Conservation (phyloP, 2,797 vertebrate species). For the Brachyalestes nurse region DNA sequence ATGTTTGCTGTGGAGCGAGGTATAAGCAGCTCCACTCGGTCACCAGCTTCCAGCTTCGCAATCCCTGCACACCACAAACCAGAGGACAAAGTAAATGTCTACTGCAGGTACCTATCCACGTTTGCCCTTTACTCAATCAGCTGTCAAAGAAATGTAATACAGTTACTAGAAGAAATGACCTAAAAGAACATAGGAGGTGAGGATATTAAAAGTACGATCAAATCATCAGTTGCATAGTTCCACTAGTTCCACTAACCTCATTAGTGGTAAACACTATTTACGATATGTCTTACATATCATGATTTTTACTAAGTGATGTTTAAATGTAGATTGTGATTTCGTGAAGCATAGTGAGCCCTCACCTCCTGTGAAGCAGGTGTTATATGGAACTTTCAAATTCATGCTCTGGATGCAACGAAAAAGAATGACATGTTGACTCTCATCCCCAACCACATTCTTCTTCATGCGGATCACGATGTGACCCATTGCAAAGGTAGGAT, state of each 20-base stretch:
- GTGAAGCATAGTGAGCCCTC: slow-evolving; percentile 16
- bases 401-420: slow-evolving; percentile 96
- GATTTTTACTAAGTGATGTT: neutral
- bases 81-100: neutral
- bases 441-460: slow-evolving; percentile 87
- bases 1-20: slow-evolving; percentile 85
- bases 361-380: slow-evolving; percentile 98
- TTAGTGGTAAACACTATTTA: neutral
- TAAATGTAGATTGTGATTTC: neutral
- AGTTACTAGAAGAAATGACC: neutral
- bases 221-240: neutral
- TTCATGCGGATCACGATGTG: slow-evolving; percentile 93
- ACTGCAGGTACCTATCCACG: neutral
- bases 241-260: neutral
- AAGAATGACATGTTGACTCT: slow-evolving; percentile 85
- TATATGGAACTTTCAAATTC: slow-evolving; percentile 83
- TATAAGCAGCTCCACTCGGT: slow-evolving; percentile 91
- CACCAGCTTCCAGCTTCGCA: slow-evolving; percentile 90
- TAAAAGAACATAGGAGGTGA: neutral
- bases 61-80: slow-evolving; percentile 78
- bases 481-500: slow-evolving; percentile 90
- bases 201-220: neutral
- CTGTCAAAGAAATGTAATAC: neutral
- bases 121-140: neutral
- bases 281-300: neutral